These are phyloP conservation scores for Leucophora obtusa DNA, from an alignment of 2,888 invertebrate species.

Conservation along the genomic window DNA sequence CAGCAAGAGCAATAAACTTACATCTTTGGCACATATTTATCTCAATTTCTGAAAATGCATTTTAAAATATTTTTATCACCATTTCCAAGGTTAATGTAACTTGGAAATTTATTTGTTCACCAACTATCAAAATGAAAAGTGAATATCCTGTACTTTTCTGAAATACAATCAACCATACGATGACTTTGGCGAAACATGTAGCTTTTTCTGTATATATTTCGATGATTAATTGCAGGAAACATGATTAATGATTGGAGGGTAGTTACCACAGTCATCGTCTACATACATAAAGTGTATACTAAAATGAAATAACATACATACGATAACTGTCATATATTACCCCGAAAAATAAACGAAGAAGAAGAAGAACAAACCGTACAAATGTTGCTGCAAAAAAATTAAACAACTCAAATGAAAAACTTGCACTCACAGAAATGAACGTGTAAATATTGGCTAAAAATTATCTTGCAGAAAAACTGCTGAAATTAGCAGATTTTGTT, in stretches of 20 bases:
- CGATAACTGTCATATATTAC: conserved; percentile 52
- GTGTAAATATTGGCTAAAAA: no score
- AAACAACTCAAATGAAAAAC: not conserved
- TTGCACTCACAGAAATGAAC: no score
- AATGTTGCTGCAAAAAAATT: not conserved
- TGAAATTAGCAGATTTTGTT: no score
- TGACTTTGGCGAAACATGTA: not conserved
- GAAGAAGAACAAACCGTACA: not conserved
- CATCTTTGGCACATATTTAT: no score
- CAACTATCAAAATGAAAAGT: not conserved
- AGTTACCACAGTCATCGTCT: conserved; percentile 51
- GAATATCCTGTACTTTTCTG: conserved; percentile 18
- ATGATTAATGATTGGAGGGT: conserved; percentile 74
- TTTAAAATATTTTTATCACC: not conserved
- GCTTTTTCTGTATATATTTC: conserved; percentile 62
- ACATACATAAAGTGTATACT: conserved; percentile 6
- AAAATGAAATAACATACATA: conserved; percentile 26
- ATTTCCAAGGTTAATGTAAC: conserved; percentile 1
- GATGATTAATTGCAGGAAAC: conserved; percentile 76
- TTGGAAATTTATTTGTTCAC: not conserved
- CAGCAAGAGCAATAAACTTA: no score
- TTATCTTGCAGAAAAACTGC: no score
- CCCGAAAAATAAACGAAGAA: conserved; percentile 11
- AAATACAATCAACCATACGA: not conserved
- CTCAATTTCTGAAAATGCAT: not conserved